Evolutionary conservation across 23 tunicate genomes (phyloP), one percentile per base, ranked within the genome.

Genomic region (Trididemnum miniatum): DNA sequence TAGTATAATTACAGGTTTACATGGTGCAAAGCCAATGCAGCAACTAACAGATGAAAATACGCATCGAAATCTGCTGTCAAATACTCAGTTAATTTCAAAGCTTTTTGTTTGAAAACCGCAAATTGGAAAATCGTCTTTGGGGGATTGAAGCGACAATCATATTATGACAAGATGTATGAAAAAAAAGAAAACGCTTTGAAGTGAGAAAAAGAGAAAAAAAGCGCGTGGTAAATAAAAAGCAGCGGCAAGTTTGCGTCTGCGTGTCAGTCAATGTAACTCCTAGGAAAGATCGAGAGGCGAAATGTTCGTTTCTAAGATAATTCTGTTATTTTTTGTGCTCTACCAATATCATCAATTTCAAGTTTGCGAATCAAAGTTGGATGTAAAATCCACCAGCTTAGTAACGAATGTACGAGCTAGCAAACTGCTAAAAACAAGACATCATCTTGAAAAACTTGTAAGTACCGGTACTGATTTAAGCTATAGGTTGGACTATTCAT

Each of bases 361-460:
- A 36, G 18, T 39, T 5, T 74, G 79, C 26, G 79, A 74, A 15
- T 74, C 79, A 1, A 67, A 31, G 7, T 67, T 38, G 2, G 75
- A 67, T 30, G 9, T 38, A 30, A 32, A 33, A 24, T 31, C 32
- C n/a, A 31, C 37, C 3, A 32, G 75, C 7, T 33, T 67, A 33
- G 3, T 33, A 9, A 31, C 75, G 4, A 67, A 67, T 24, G 18
- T 32, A 12, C 75, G 75, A 3, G 9, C 25, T 3, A 67, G n/a
- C 37, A 67, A 31, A 22, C 38, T 67, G 3, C 75, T 3, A 67
- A 67, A 38, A 32, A 5, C 37, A 24, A 38, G 38, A 5, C 75
- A 32, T 67, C 38, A 31, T 30, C 2, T 32, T 37, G 38, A 67
- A 24, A 67, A 67, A 31, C 75, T 12, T 33, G 75, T 67, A 32